phyloP scores from a whole-genome alignment of 2,797 vertebrate species.

The Tenualosa ilisha region DNA sequence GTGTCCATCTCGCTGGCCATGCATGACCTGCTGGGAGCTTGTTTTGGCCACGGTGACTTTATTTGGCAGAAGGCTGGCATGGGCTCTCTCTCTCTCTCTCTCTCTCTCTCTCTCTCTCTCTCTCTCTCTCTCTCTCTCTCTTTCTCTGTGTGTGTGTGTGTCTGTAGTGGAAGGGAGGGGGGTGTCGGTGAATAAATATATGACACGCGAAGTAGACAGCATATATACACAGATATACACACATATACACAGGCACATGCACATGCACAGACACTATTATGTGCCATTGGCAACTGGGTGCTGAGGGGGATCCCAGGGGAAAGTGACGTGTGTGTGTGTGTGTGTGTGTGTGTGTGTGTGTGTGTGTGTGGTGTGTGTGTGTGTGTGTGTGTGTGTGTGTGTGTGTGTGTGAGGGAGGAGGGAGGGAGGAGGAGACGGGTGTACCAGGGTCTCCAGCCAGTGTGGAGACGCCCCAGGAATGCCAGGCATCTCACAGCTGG shows the following conservation, averaged over 20 bases:
- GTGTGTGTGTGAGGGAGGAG: neutral
- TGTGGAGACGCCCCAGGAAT: constrained; percentile 27
- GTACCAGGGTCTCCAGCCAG: neutral
- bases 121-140: neutral
- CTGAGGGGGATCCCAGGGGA: neutral
- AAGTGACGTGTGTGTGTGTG: neutral
- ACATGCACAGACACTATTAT: neutral
- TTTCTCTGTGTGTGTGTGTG: neutral
- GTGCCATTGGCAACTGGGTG: neutral
- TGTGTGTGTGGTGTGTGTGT: neutral
- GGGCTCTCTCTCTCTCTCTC: neutral
- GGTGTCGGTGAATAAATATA: neutral
- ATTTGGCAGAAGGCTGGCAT: constrained; percentile 3
- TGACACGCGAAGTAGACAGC: neutral
- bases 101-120: neutral
- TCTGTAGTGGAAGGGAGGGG: neutral
- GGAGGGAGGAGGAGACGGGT: neutral
- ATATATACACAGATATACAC: neutral
- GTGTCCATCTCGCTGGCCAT: neutral
- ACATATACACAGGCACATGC: neutral
- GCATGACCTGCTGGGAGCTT: constrained; percentile 2
- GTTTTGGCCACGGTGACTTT: neutral
- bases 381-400: neutral
- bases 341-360: neutral
- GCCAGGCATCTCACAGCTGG: constrained; percentile 28